phyloP scores from a whole-genome alignment of 2,888 invertebrate species.

The Podabrus alpinus region DNA sequence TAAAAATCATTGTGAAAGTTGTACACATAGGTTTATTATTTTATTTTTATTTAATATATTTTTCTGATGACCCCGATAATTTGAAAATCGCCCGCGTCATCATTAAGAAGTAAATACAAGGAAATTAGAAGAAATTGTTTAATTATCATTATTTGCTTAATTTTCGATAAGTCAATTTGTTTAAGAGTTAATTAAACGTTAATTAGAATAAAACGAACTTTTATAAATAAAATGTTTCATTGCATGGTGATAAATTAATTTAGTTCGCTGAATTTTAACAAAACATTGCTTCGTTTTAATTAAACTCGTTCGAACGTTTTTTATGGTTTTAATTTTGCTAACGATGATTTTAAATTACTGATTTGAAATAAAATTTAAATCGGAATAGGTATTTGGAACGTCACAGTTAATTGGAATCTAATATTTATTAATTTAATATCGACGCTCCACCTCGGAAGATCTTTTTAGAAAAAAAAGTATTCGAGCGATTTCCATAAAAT shows the following conservation, averaged over 20 bases:
- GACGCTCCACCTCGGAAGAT: background rate
- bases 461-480: background rate
- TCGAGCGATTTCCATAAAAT: background rate
- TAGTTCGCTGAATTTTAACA: conserved; percentile 1
- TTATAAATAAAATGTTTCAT: conserved; percentile 2
- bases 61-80: background rate
- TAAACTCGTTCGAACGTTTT: conserved; percentile 1
- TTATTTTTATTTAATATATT: background rate
- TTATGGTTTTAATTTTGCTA: conserved; percentile 4
- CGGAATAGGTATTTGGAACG: background rate
- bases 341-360: conserved; percentile 2
- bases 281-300: conserved; percentile 3
- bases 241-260: conserved; percentile 2
- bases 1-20: background rate
- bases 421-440: background rate
- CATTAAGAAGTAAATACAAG: background rate
- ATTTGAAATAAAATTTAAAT: conserved; percentile 5
- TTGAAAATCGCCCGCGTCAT: background rate
- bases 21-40: background rate
- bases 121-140: background rate
- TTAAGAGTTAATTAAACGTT: background rate
- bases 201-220: background rate
- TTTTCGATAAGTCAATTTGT: background rate
- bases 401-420: background rate
- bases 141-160: background rate